Base-by-base conservation (phyloP, 64 coral and sea anemone species). In the Dendrophyllia cribrosa region DNA sequence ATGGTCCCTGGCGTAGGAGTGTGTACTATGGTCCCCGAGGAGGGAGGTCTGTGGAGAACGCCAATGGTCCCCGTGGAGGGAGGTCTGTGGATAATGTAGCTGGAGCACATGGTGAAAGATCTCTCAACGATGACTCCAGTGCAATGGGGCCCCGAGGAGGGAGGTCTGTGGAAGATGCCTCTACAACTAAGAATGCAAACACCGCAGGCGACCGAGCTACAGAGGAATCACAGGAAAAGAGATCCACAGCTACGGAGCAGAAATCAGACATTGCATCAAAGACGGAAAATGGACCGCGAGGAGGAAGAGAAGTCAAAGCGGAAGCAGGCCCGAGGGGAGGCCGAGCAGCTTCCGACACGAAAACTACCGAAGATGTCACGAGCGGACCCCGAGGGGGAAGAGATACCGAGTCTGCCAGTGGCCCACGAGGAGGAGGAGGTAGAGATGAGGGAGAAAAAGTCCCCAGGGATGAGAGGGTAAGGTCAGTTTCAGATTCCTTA, bases 51-150 rank as follows among this genome's bases (percentile, higher is more conserved):
- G 12, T 76, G 19, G 55, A 17, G 52, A 64, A 50, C 51, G 52
- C 13, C 11, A 58, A 72, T 21, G 87, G 87, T 7, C 87, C 87
- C 13, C 87, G 87, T 51, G 89, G 89, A 65, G 89, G 89, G 58
- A 70, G 91, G 50, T 76, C 74, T 44, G 16, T 89, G 11, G 64
- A 59, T 24, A 45, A 61, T 14, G 52, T 56, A 5, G 66, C 58
- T 70, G 83, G 91, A 25, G 84, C 91, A 47, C 91, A 74, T 4
- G 85, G 85, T 43, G 91, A 85, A 61, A 69, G 91, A 59, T 93
- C 92, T 59, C 51, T 80, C 3, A 72, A 72, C 17, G 46, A 46
- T 44, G 46, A 66, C 22, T 26, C 0, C 17, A 51, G 68, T 25
- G 71, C 60, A 20, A 70, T 47, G 46, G 91, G 72, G 49, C 86